Base-by-base conservation (phyloP, 2,888 invertebrate species). In the Microplitis manilae region DNA sequence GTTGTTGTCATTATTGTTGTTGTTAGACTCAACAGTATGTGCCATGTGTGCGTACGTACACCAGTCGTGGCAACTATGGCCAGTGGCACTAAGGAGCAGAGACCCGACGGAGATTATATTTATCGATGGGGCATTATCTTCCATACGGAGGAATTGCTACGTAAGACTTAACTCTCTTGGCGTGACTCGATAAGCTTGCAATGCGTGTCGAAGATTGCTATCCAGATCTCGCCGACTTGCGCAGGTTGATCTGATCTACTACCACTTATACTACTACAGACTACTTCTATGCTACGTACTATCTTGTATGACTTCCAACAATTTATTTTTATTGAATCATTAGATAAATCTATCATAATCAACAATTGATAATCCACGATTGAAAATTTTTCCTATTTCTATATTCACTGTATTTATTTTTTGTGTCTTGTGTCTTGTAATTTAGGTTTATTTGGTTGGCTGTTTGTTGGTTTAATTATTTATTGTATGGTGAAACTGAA, bases 111-210 rank as follows among this genome's bases (percentile, higher is more conserved):
- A 67, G 67, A 75, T 74, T 74, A 67, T 75, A 75, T 79, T 73
- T 77, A 79, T 79, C 77, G 77, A 73, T 72, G 61, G 40, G 59
- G 77, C 71, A 79, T 71, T 79, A 79, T 79, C 76, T 77, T 39
- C 73, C 50, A 60, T 4, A 30, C 61, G 39, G 39, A 67, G 39
- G 39, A 50, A 65, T 20, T 17, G 68, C 65, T 20, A 70, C 59
- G 20, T 41, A 20, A 15, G 70, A n/a, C 20, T 20, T 15, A 70
- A 68, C 69, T 78, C 73, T 67, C 70, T 68, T 77, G 76, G 79
- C 77, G 65, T 50, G 76, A 73, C 73, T 79, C 78, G 85, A 85
- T 85, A 85, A 85, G 81, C 79, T 61, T 13, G 76, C 80, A 83
- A 83, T 81, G 83, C 81, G 81, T 81, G 82, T 81, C 77, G 77